These are phyloP conservation scores for Potamarius usumacintae DNA, from an alignment of 2,113 vertebrate species.

Conservation along the genomic window DNA sequence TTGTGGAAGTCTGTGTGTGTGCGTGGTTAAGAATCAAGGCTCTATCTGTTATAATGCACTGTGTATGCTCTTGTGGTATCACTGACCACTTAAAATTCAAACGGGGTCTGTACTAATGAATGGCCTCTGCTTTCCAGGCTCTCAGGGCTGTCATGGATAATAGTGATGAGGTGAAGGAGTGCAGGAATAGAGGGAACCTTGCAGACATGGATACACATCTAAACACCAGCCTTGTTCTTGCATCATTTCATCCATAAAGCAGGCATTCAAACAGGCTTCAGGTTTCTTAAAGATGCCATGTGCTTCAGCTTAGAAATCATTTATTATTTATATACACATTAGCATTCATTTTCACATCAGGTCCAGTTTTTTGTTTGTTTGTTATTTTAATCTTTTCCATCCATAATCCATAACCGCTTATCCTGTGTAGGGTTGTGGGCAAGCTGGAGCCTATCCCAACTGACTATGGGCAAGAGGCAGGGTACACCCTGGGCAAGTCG, in stretches of 20 bases:
- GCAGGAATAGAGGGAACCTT: conserved; percentile 20
- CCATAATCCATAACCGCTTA: too few species aligned
- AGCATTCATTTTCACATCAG: neutral
- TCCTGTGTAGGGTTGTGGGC: too few species aligned
- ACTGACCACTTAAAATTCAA: conserved; percentile 50
- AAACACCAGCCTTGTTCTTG: conserved; percentile 5
- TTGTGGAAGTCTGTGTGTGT: neutral
- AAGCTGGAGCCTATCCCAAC: too few species aligned
- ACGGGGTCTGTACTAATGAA: conserved; percentile 53
- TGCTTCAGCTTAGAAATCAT: neutral
- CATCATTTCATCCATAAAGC: conserved; percentile 13
- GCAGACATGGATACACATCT: conserved; percentile 8
- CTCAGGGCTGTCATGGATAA: conserved; percentile 38
- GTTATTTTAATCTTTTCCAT: too few species aligned
- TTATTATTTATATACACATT: neutral
- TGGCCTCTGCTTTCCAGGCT: conserved; percentile 44
- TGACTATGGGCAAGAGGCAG: too few species aligned
- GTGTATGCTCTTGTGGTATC: conserved; percentile 34
- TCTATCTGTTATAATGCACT: conserved; percentile 20
- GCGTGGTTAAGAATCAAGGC: conserved; percentile 17
- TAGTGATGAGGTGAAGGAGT: conserved; percentile 31
- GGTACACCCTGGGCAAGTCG: too few species aligned
- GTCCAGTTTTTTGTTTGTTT: neutral
- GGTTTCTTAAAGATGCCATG: neutral
- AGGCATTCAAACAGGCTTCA: neutral